Evolutionary conservation across 2,888 invertebrate genomes (phyloP).

Genomic region (Stegophylla sp.): DNA sequence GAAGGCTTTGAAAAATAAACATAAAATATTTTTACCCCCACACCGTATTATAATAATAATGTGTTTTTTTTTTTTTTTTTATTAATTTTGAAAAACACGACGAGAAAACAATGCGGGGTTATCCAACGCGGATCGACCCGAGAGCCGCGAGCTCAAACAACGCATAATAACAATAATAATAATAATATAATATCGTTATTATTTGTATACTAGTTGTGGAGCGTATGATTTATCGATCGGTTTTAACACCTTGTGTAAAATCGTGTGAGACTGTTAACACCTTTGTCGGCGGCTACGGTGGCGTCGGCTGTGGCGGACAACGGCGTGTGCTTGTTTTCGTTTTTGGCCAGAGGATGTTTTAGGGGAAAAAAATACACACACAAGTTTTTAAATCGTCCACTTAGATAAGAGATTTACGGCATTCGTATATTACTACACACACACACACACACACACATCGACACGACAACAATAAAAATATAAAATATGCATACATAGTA

Average conservation of each 20-base stretch:
- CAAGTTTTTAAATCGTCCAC: slow-evolving; percentile 34
- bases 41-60: too few species aligned
- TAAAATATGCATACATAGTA: too few species aligned
- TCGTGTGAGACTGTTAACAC: slow-evolving; percentile 40
- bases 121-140: not conserved
- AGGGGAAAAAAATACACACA: not conserved
- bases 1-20: too few species aligned
- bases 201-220: not conserved
- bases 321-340: not conserved
- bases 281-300: not conserved
- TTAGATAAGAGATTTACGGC: slow-evolving; percentile 42
- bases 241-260: slow-evolving; percentile 44
- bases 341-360: slow-evolving; percentile 42
- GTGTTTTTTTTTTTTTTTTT: too few species aligned
- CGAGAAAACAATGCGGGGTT: not conserved
- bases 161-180: not conserved
- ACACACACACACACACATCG: not conserved
- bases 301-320: not conserved
- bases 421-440: not conserved
- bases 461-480: not conserved
- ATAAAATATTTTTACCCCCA: not conserved
- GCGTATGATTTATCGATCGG: slow-evolving; percentile 42
- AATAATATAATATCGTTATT: too few species aligned
- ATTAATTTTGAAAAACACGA: not conserved
- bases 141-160: slow-evolving; percentile 19